These are phyloP conservation scores for Athalia cordata DNA, from an alignment of 2,888 invertebrate genomes.

Conservation along the genomic window DNA sequence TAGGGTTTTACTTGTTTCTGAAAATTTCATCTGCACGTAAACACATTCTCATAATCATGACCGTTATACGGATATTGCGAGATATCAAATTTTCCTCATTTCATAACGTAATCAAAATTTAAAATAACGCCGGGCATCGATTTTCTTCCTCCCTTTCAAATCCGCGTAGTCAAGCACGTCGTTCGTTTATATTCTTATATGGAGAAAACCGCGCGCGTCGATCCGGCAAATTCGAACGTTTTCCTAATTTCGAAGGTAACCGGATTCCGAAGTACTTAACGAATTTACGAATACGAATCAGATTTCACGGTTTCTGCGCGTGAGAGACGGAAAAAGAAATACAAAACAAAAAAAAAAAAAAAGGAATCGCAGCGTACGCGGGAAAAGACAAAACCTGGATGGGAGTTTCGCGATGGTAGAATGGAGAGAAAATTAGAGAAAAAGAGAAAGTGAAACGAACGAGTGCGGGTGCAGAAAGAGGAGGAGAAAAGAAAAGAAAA, in stretches of 20 bases:
- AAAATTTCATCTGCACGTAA: conserved; percentile 50
- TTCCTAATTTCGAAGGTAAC: conserved; percentile 8
- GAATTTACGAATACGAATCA: conserved; percentile 44
- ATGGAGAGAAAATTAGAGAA: conserved; percentile 2
- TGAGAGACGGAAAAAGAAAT: no score
- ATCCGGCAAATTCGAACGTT: not conserved
- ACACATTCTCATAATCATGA: conserved; percentile 42
- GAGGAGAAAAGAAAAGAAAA: conserved; percentile 20
- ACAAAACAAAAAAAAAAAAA: not conserved
- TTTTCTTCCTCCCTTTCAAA: conserved; percentile 25
- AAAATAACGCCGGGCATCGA: conserved; percentile 27
- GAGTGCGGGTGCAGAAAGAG: conserved; percentile 39
- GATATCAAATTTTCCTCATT: conserved; percentile 51
- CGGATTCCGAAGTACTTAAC: conserved; percentile 34
- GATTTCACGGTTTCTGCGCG: conserved; percentile 30
- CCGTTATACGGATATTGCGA: conserved; percentile 47
- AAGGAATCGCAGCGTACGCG: not conserved
- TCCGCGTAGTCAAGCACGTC: not conserved
- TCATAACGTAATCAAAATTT: not conserved
- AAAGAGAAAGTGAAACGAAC: conserved; percentile 1
- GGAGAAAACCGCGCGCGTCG: not conserved
- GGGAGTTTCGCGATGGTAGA: conserved; percentile 8
- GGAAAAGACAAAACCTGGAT: conserved; percentile 23
- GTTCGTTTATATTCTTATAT: not conserved
- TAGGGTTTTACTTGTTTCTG: conserved; percentile 21